These are phyloP conservation scores for Phallusia fumigata DNA, from an alignment of 23 tunicate genomes.

Conservation along the genomic window DNA sequence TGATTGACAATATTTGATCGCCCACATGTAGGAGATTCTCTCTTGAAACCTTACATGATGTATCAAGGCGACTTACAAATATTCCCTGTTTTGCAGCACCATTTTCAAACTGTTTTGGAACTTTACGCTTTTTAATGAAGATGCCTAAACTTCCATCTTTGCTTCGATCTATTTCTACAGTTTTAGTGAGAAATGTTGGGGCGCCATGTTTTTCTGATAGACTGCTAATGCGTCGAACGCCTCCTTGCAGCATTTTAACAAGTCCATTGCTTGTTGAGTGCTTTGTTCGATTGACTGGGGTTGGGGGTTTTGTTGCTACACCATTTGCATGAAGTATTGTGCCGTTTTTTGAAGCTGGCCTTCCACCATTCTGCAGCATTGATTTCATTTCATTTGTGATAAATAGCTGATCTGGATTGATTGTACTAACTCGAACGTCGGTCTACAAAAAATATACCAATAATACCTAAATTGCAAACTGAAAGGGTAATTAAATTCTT, in stretches of 20 bases:
- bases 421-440: neutral
- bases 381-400: neutral
- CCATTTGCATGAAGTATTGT: neutral
- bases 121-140: conserved; percentile 59
- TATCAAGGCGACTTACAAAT: conserved; percentile 51
- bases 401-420: neutral
- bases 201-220: conserved; percentile 6
- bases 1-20: conserved; percentile 77
- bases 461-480: neutral
- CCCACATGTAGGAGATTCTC: conserved; percentile 41
- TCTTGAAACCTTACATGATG: conserved; percentile 45
- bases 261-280: conserved; percentile 13
- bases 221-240: conserved; percentile 26
- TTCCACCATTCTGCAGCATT: neutral
- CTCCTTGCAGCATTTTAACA: conserved; percentile 30
- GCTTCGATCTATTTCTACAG: conserved; percentile 50
- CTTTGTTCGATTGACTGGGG: conserved; percentile 1
- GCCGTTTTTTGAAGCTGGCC: neutral
- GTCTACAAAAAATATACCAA: neutral
- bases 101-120: conserved; percentile 10
- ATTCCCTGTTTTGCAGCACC: conserved; percentile 34
- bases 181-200: conserved; percentile 11
- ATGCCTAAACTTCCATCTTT: conserved; percentile 65
- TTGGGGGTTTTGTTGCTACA: neutral
- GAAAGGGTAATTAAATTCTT: neutral